Percentiles rank a stretch among this genome's conserved stretches.
phyloP scores from a whole-genome alignment of 2,113 vertebrate genomes.

The Piprites chloris region DNA sequence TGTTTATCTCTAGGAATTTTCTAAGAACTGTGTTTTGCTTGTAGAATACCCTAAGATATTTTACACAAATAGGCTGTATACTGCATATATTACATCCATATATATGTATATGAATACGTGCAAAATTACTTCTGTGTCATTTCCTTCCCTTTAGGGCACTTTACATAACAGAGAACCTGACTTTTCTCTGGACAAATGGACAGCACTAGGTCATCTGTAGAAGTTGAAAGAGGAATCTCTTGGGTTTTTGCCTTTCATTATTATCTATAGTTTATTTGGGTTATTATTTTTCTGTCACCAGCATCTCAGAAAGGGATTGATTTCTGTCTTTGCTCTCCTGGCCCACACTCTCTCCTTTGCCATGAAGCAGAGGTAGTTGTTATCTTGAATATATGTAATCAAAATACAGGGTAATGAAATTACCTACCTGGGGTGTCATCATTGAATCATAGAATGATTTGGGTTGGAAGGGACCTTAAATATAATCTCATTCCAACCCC shows the following conservation, averaged over 20 bases:
- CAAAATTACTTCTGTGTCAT: constrained; percentile 35
- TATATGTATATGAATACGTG: background rate
- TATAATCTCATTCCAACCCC: background rate
- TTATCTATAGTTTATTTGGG: background rate
- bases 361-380: background rate
- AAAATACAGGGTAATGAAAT: background rate
- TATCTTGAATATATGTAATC: background rate
- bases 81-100: background rate
- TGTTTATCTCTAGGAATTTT: constrained; percentile 2
- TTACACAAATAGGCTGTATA: background rate
- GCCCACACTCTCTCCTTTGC: background rate
- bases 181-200: background rate
- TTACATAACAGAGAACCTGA: background rate
- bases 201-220: background rate
- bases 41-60: background rate
- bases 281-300: background rate
- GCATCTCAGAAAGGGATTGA: background rate
- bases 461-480: background rate
- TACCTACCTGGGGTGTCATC: background rate
- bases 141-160: background rate
- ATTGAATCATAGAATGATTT: background rate
- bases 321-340: background rate
- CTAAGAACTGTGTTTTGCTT: background rate
- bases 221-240: background rate
- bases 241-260: background rate